phyloP scores from a whole-genome alignment of 2,113 vertebrate species.

The Malurus elegans region DNA sequence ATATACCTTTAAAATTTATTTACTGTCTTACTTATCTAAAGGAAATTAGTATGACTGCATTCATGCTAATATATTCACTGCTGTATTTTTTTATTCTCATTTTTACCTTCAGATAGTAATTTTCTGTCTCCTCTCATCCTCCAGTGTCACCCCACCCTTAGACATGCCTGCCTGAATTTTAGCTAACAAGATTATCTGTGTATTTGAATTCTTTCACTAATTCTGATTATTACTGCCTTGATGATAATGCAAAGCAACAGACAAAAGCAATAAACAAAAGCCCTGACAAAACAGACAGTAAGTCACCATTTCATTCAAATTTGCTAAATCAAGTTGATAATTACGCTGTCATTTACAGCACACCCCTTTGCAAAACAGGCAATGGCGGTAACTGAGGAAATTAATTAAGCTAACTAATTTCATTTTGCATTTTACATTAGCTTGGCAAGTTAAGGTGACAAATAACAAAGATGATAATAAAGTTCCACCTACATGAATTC shows the following conservation, averaged over 20 bases:
- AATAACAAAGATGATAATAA: constrained; percentile 59
- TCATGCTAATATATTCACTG: neutral
- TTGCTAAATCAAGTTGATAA: constrained; percentile 27
- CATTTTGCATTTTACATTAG: constrained; percentile 1
- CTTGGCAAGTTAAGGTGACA: neutral
- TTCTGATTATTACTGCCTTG: neutral
- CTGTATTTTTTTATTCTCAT: neutral
- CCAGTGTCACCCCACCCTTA: constrained; percentile 36
- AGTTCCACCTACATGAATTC: constrained; percentile 82
- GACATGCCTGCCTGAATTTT: constrained; percentile 32
- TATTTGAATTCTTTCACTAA: neutral
- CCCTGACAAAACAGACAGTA: neutral
- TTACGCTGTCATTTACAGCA: constrained; percentile 31
- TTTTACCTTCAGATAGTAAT: constrained; percentile 18
- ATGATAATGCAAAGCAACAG: constrained; percentile 17
- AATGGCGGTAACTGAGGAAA: constrained; percentile 26
- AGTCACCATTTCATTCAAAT: constrained; percentile 5
- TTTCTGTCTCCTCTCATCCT: neutral
- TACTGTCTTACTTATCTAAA: neutral
- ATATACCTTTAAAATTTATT: neutral
- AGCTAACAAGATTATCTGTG: neutral
- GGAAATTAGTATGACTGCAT: neutral
- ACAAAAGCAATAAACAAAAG: constrained; percentile 39
- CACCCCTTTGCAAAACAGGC: constrained; percentile 2
- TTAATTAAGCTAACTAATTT: constrained; percentile 30